phyloP scores from a whole-genome alignment of 2,888 invertebrate genomes.

The Caenorhabditis imperialis region DNA sequence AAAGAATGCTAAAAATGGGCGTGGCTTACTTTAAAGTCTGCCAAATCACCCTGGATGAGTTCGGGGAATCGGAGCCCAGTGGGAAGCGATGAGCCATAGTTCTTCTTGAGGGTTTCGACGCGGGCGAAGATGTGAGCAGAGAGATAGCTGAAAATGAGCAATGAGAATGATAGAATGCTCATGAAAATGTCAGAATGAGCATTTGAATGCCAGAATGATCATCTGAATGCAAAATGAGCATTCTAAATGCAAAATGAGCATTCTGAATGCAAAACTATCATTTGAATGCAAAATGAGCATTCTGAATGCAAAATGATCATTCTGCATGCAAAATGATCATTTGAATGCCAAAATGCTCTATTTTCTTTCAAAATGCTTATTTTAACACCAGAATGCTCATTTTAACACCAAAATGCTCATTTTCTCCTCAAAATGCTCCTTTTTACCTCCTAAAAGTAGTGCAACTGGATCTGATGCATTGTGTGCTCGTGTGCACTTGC shows the following conservation, averaged over 20 bases:
- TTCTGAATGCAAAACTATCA: too few species aligned
- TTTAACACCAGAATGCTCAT: too few species aligned
- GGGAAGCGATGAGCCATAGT: neutral
- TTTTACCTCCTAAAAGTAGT: conserved; percentile 85
- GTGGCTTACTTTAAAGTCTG: conserved; percentile 50
- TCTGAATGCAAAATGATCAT: too few species aligned
- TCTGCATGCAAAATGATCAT: too few species aligned
- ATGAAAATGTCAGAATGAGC: neutral
- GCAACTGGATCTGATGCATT: conserved; percentile 91
- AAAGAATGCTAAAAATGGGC: neutral
- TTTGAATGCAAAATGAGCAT: too few species aligned
- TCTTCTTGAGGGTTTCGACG: conserved; percentile 81
- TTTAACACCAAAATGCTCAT: too few species aligned
- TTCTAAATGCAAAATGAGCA: too few species aligned
- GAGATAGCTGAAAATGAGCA: conserved; percentile 83
- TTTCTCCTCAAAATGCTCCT: neutral
- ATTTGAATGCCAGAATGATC: too few species aligned
- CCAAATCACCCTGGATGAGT: conserved; percentile 14
- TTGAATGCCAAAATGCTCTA: too few species aligned
- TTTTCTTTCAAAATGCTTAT: too few species aligned
- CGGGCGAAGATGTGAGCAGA: conserved; percentile 90
- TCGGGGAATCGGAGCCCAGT: conserved; percentile 32
- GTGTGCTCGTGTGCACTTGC: conserved; percentile 90
- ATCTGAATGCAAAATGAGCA: too few species aligned
- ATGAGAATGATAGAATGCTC: too few species aligned